Conservation (phyloP, 2,888 invertebrate species). For the Lepidocyrtoides sp. region DNA sequence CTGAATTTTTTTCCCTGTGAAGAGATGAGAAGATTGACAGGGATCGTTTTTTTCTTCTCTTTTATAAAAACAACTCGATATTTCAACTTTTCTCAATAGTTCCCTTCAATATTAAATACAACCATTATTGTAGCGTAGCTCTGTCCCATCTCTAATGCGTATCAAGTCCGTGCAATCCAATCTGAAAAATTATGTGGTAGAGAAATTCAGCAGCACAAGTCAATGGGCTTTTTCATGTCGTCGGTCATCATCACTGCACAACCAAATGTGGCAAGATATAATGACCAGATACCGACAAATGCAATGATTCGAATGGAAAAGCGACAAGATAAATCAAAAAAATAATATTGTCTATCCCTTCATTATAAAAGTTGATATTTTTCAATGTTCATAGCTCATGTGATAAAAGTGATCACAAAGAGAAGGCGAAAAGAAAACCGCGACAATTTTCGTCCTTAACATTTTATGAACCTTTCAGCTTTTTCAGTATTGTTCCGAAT, state of each 20-base stretch:
- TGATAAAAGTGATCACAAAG: not conserved
- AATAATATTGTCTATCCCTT: not conserved
- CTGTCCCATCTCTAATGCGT: not conserved
- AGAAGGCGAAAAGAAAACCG: not conserved
- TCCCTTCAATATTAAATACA: not conserved
- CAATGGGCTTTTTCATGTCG: not conserved
- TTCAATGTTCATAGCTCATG: not conserved
- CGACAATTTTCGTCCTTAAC: not conserved
- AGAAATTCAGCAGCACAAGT: not conserved
- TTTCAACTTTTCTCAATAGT: not conserved
- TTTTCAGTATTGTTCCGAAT: not conserved
- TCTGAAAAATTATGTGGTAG: too few relatives aligned
- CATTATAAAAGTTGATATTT: not conserved
- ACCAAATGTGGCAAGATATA: conserved; percentile 31
- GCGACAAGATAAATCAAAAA: conserved; percentile 36
- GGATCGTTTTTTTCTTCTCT: conserved; percentile 61
- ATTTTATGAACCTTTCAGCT: not conserved
- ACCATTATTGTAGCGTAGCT: not conserved
- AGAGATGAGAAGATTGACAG: conserved; percentile 66
- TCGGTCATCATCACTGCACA: not conserved
- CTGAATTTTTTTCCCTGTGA: not conserved
- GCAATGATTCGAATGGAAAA: not conserved
- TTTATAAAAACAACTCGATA: not conserved
- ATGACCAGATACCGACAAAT: conserved; percentile 21
- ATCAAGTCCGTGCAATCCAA: too few relatives aligned